Evolutionary conservation across 2,113 vertebrate species (phyloP), one percentile per base, ranked within the genome.

Genomic region (Elephantulus edwardii): DNA sequence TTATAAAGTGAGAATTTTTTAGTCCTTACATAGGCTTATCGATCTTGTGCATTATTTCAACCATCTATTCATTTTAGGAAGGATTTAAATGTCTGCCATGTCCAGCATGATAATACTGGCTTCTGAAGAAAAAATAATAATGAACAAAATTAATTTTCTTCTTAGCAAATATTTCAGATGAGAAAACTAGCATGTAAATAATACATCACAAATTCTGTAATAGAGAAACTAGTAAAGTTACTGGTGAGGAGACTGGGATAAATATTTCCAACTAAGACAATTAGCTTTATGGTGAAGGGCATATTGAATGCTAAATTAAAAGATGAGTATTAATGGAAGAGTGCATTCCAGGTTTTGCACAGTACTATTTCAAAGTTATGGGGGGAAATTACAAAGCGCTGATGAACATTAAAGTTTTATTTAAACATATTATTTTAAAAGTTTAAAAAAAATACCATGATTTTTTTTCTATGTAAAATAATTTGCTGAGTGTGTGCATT

Each of bases 91-190:
- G 17, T 1, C 14, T 74, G 26, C 12, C 28, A 22, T 82, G 42
- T 52, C 8, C 19, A 52, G 20, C 77, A 35, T 16, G 0, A 20
- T 52, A 16, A 1, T 33, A 20, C 46, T 82, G 33, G 35, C 30
- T 66, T 86, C 26, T 52, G 54, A 86, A 83, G 16, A 90, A 11
- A 19, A 64, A 19, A 56, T 62, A 48, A 81, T 76, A 3, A 40
- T 78, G 24, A 82, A 72, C 5, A 82, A 77, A 91, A 48, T 46
- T n/a, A 40, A 74, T 64, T 85, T 82, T 78, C 33, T 86, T 56
- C 40, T 84, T 58, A 40, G 80, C 70, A 62, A 9, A 54, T 74
- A 60, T 44, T 62, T 1, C 64, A 71, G 8, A 79, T 80, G 68
- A 28, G 38, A 5, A 83, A 30, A 71, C 8, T 50, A 75, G 42